Percentiles rank a stretch among this genome's conserved stretches.
These are phyloP conservation scores for Myoxocephalus aenaeus DNA, from an alignment of 2,797 vertebrate species.

Conservation along the genomic window DNA sequence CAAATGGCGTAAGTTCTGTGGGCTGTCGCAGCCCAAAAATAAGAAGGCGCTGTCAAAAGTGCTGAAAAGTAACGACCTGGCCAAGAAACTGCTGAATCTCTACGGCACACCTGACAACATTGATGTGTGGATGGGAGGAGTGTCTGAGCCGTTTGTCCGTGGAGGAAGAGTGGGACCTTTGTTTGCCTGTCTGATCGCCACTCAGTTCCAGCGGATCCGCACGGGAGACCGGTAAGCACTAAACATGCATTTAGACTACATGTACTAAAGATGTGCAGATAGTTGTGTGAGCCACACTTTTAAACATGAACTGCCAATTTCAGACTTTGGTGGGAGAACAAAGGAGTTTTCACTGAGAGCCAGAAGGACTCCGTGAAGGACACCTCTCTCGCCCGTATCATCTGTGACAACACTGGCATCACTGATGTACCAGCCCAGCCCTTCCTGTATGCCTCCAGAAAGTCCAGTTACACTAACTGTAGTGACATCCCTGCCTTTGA, in stretches of 20 bases:
- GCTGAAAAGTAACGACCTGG: constrained; percentile 75
- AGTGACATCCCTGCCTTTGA: constrained; percentile 75
- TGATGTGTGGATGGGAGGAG: constrained; percentile 89
- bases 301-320: constrained; percentile 24
- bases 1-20: constrained; percentile 88
- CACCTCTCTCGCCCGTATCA: constrained; percentile 83
- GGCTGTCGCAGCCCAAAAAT: constrained; percentile 83
- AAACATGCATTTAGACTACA: not conserved
- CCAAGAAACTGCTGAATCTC: constrained; percentile 79
- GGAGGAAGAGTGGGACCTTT: constrained; percentile 88
- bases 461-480: constrained; percentile 81
- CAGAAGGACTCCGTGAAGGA: constrained; percentile 78
- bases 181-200: constrained; percentile 88
- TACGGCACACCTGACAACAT: constrained; percentile 89
- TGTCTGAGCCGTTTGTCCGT: constrained; percentile 87
- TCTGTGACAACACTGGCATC: constrained; percentile 91
- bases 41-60: constrained; percentile 75
- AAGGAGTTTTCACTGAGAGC: constrained; percentile 82
- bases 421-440: constrained; percentile 81
- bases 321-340: constrained; percentile 93
- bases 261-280: not conserved
- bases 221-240: constrained; percentile 87
- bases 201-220: constrained; percentile 87
- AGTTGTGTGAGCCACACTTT: not conserved
- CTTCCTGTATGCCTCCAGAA: constrained; percentile 80